Percentiles rank a stretch among this genome's conserved stretches.
phyloP scores from a whole-genome alignment of 1,140 invertebrate species.

The Halyomorpha halys region DNA sequence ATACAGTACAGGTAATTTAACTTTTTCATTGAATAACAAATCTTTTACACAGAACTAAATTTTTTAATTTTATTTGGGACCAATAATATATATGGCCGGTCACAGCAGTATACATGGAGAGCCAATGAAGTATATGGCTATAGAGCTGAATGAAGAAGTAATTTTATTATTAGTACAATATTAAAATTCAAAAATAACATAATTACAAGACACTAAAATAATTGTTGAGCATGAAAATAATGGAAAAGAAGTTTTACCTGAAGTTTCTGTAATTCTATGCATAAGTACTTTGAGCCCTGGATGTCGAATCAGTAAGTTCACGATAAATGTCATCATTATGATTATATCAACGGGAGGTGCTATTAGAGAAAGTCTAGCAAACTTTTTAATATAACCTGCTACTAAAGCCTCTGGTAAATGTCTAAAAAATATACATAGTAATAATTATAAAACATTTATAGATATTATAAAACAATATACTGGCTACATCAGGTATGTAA shows the following conservation, averaged over 20 bases:
- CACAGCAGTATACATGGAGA: too few species aligned
- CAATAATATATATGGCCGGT: too few species aligned
- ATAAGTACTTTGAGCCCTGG: constrained; percentile 69
- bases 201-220: background rate
- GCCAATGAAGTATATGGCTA: too few species aligned
- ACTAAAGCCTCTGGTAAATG: constrained; percentile 85
- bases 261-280: constrained; percentile 44
- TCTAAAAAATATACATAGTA: constrained; percentile 43
- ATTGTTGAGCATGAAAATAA: background rate
- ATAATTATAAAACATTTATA: too few species aligned
- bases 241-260: constrained; percentile 30
- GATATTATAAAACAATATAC: too few species aligned
- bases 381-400: constrained; percentile 83
- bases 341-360: constrained; percentile 70
- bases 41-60: too few species aligned
- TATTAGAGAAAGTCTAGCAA: constrained; percentile 68
- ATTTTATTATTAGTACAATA: background rate
- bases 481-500: too few species aligned
- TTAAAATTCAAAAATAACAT: background rate
- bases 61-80: too few species aligned
- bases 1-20: too few species aligned
- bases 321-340: constrained; percentile 71
- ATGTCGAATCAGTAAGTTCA: constrained; percentile 79
- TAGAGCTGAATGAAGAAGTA: too few species aligned
- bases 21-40: too few species aligned